Conservation (phyloP, 2,888 invertebrate species). For the Caenorhabditis parvicauda region DNA sequence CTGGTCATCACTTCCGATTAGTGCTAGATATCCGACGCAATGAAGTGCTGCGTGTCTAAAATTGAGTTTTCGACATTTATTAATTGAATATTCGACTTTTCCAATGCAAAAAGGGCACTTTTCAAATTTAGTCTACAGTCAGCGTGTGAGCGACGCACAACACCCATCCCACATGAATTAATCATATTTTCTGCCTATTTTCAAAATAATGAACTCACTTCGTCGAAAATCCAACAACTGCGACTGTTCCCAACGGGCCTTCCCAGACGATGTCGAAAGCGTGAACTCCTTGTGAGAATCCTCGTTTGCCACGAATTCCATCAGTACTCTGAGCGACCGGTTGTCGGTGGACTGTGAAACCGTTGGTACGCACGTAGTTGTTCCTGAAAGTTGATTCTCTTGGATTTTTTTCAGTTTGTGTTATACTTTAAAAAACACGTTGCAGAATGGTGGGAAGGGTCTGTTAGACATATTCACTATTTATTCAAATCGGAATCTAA, state of each 20-base stretch:
- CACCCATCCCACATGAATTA: too few species aligned
- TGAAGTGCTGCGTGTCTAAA: conserved; percentile 80
- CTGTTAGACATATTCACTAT: too few species aligned
- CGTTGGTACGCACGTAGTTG: conserved; percentile 91
- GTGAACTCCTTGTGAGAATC: conserved; percentile 51
- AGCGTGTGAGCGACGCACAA: too few species aligned
- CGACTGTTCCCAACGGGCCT: conserved; percentile 94
- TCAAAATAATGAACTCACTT: conserved; percentile 65
- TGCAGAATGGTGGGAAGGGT: too few species aligned
- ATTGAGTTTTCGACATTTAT: not conserved
- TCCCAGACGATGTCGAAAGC: conserved; percentile 58
- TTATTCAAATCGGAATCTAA: too few species aligned
- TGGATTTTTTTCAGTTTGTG: conserved; percentile 4
- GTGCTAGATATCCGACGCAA: conserved; percentile 89
- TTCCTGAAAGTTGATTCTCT: conserved; percentile 72
- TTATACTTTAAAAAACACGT: not conserved
- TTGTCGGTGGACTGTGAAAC: conserved; percentile 93
- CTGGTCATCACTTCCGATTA: conserved; percentile 90
- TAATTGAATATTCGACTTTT: not conserved
- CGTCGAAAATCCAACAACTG: conserved; percentile 91
- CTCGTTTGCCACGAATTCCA: conserved; percentile 79
- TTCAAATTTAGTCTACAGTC: too few species aligned
- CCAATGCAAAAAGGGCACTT: too few species aligned
- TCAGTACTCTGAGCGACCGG: conserved; percentile 98
- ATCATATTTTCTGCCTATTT: too few species aligned